A percentile compares a stretch with the other conserved stretches of the same genome.
These are phyloP conservation scores for Cyclina sinensis DNA, from an alignment of 1,140 invertebrate genomes.

Conservation along the genomic window DNA sequence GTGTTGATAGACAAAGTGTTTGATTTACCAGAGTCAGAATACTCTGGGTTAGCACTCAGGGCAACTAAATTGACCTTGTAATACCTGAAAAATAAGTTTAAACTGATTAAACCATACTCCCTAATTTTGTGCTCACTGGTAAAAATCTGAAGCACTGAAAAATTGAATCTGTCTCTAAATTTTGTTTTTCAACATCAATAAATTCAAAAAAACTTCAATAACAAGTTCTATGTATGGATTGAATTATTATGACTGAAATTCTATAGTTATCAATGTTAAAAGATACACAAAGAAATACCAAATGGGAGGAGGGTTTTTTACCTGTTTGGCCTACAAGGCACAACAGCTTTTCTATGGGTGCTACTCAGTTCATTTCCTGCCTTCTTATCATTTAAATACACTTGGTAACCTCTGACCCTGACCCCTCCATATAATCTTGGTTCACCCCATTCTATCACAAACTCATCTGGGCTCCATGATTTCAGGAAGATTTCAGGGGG, in stretches of 20 bases:
- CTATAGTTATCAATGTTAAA: too few species aligned
- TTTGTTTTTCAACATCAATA: too few species aligned
- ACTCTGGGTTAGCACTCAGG: slow-evolving; percentile 79
- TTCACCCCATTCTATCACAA: slow-evolving; percentile 86
- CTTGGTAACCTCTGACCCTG: slow-evolving; percentile 85
- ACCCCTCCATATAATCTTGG: slow-evolving; percentile 84
- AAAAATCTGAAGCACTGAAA: too few species aligned
- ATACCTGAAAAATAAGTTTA: slow-evolving; percentile 80
- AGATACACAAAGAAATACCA: too few species aligned
- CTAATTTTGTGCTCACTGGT: too few species aligned
- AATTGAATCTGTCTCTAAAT: too few species aligned
- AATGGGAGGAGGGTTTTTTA: slow-evolving; percentile 49
- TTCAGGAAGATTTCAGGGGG: slow-evolving; percentile 84
- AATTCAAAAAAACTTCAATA: too few species aligned
- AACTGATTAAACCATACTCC: too few species aligned
- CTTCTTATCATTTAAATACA: slow-evolving; percentile 86
- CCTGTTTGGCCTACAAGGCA: slow-evolving; percentile 86
- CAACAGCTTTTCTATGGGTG: slow-evolving; percentile 84
- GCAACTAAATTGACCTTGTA: slow-evolving; percentile 85
- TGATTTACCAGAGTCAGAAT: slow-evolving; percentile 84
- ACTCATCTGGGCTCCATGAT: slow-evolving; percentile 82
- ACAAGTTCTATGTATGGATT: too few species aligned
- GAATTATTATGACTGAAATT: too few species aligned
- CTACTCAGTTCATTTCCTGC: slow-evolving; percentile 83
- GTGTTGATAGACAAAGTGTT: slow-evolving; percentile 83